Percentiles rank a stretch among this genome's conserved stretches.
These are phyloP conservation scores for Acromyrmex heyeri DNA, from an alignment of 1,140 invertebrate genomes.

Conservation along the genomic window DNA sequence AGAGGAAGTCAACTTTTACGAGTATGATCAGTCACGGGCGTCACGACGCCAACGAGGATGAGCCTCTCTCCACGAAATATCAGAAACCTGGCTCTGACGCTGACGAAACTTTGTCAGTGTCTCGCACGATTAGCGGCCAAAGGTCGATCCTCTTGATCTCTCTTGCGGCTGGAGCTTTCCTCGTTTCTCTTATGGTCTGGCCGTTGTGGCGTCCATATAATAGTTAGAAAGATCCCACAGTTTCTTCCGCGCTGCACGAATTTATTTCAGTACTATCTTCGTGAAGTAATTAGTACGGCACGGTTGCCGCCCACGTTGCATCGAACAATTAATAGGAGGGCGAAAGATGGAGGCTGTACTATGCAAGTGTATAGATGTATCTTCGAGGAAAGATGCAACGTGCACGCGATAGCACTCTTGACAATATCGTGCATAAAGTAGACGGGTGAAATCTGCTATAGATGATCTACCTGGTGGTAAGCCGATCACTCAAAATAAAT, in stretches of 20 bases:
- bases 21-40: conserved; percentile 70
- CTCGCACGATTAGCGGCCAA: conserved; percentile 71
- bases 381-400: conserved; percentile 50
- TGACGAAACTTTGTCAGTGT: conserved; percentile 74
- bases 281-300: conserved; percentile 79
- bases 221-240: conserved; percentile 47
- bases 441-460: conserved; percentile 57
- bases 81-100: conserved; percentile 52
- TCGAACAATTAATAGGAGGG: conserved; percentile 81
- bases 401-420: conserved; percentile 72
- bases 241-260: conserved; percentile 67
- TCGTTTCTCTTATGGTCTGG: conserved; percentile 51
- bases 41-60: conserved; percentile 62
- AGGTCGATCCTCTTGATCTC: conserved; percentile 70
- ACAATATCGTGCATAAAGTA: conserved; percentile 68
- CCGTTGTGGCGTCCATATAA: conserved; percentile 2
- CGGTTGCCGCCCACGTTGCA: conserved; percentile 81
- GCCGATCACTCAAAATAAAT: conserved; percentile 47
- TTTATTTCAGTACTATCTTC: conserved; percentile 76
- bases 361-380: not conserved
- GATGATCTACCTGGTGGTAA: conserved; percentile 62
- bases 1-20: conserved; percentile 66
- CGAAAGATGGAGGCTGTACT: conserved; percentile 7
- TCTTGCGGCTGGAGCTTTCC: conserved; percentile 59
- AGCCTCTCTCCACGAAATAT: conserved; percentile 25